These are phyloP conservation scores for Haliclona indistincta DNA, from an alignment of 37 sponge, comb jelly and placozoan genomes.

Conservation along the genomic window DNA sequence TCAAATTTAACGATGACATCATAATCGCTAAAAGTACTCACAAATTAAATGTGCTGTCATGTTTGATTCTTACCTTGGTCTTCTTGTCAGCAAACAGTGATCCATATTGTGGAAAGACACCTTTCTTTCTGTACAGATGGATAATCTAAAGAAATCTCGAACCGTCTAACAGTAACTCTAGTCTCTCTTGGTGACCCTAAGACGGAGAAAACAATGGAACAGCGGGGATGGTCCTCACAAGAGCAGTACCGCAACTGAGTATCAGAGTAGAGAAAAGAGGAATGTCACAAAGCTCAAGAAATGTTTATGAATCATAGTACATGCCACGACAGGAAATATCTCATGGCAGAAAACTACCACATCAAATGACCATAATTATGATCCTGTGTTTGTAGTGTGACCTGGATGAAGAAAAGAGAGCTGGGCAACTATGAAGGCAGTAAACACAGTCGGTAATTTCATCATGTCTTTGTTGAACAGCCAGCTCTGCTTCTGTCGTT, in stretches of 20 bases:
- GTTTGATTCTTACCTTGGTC: slow-evolving; percentile 30
- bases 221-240: neutral
- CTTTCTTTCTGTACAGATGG: slow-evolving; percentile 40
- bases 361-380: no score
- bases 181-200: slow-evolving; percentile 40
- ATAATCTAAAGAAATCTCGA: slow-evolving; percentile 56
- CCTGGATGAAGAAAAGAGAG: slow-evolving; percentile 46
- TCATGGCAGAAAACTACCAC: slow-evolving; percentile 12
- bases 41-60: neutral
- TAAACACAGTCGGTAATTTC: slow-evolving; percentile 15
- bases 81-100: neutral
- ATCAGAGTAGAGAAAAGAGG: slow-evolving; percentile 48
- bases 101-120: slow-evolving; percentile 36
- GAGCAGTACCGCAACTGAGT: slow-evolving; percentile 48
- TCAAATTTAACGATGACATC: no score
- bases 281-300: slow-evolving; percentile 47
- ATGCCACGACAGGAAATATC: slow-evolving; percentile 40
- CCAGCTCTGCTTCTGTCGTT: slow-evolving; percentile 43
- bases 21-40: no score
- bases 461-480: slow-evolving; percentile 21
- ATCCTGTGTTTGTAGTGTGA: no score
- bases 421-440: slow-evolving; percentile 10
- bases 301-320: slow-evolving; percentile 47
- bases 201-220: neutral
- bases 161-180: slow-evolving; percentile 60